Conservation (phyloP, 2,888 invertebrate species). For the Macrosoma leucophasiata region DNA sequence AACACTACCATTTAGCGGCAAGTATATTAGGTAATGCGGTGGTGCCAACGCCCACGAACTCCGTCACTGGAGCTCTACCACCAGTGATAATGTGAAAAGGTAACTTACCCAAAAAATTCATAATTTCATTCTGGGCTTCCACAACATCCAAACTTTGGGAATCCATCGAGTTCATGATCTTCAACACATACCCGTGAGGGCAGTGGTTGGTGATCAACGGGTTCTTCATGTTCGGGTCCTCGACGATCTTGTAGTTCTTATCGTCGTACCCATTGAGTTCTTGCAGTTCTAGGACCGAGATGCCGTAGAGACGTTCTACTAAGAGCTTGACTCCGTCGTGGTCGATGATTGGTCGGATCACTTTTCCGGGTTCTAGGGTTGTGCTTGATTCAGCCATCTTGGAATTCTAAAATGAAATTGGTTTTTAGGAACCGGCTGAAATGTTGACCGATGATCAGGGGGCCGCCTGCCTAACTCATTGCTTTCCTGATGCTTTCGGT, state of each 20-base stretch:
- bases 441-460: too few species aligned
- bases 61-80: too few species aligned
- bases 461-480: too few species aligned
- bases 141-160: slow-evolving; percentile 80
- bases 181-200: slow-evolving; percentile 83
- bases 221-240: slow-evolving; percentile 76
- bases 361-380: slow-evolving; percentile 68
- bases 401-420: too few species aligned
- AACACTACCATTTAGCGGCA: too few species aligned
- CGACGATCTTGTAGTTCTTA: slow-evolving; percentile 81
- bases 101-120: slow-evolving; percentile 83
- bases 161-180: slow-evolving; percentile 89
- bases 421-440: too few species aligned
- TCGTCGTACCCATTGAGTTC: slow-evolving; percentile 88
- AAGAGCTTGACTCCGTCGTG: slow-evolving; percentile 70
- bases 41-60: too few species aligned
- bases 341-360: slow-evolving; percentile 75
- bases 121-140: slow-evolving; percentile 84
- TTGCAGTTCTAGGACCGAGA: slow-evolving; percentile 71
- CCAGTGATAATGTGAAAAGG: too few species aligned
- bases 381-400: too few species aligned
- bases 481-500: too few species aligned
- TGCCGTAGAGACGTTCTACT: slow-evolving; percentile 77
- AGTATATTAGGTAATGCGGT: too few species aligned
- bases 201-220: slow-evolving; percentile 72